Base-by-base conservation (phyloP, 2,888 invertebrate genomes). In the Cryptocephalus moraei region DNA sequence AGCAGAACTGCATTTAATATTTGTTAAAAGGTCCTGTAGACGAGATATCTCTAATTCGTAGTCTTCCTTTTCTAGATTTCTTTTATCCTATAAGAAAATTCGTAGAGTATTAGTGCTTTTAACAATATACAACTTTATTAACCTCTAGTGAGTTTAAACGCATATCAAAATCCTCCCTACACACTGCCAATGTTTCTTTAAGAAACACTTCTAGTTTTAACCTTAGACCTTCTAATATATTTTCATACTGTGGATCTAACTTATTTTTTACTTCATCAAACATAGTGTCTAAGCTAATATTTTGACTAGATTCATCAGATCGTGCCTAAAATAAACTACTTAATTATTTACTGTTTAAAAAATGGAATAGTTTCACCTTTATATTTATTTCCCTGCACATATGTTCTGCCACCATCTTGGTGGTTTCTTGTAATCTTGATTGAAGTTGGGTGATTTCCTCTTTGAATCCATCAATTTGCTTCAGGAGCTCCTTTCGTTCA, bases 381-480 rank as follows among this genome's bases (percentile, higher is more conserved):
- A 22, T 6, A 22, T 32, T 43, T 9, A 40, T 41, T 12, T 33
- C 47, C 32, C 44, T 49, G 50, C 58, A 60, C 41, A 59, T 53
- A 45, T 63, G 65, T 13, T 66, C 65, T 1, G 71, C 66, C 6
- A 72, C 62, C 11, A 68, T 62, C 10, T 70, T 71, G 22, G 71
- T 64, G 1, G 74, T 69, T 46, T 73, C 72, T n/a, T 68, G 61
- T 1, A 76, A 62, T 54, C 75, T 73, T 44, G 68, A 66, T 13
- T 74, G 70, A 9, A 82, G 60, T 36, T 71, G 66, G 10, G 75
- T 74, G 10, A 84, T 73, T 65, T 85, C 81, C 9, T 71, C 71
- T 0, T 74, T 73, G 11, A 83, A 77, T 54, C 80, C 76, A 33
- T 78, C 75, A 52, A 81, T 79, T 60, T 84, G 80, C 39, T 65